Evolutionary conservation across 2,113 vertebrate genomes (phyloP).

Genomic region (Ctenodactylus gundi): DNA sequence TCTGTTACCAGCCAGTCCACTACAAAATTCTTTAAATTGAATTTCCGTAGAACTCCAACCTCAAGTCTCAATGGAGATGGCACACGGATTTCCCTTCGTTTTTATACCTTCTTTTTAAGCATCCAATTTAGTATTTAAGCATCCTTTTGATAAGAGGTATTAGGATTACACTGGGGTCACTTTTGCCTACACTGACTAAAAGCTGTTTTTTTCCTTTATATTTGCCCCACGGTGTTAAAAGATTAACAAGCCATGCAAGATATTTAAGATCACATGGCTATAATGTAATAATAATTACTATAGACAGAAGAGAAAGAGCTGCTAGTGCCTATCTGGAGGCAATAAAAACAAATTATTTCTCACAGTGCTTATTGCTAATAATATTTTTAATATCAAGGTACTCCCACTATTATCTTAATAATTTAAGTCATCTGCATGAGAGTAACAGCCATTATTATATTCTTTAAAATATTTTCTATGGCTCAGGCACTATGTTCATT

Average conservation of each 20-base stretch:
- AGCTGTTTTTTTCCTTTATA: background rate
- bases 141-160: slow-evolving; percentile 34
- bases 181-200: slow-evolving; percentile 55
- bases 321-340: slow-evolving; percentile 3
- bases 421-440: slow-evolving; percentile 31
- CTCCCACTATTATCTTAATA: background rate
- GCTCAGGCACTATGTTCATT: background rate
- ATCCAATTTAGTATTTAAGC: slow-evolving; percentile 49
- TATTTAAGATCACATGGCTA: slow-evolving; percentile 63
- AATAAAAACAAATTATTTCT: slow-evolving; percentile 58
- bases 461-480: background rate
- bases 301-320: background rate
- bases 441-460: background rate
- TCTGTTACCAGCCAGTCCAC: background rate
- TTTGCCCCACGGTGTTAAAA: slow-evolving; percentile 48
- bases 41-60: slow-evolving; percentile 15
- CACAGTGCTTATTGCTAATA: slow-evolving; percentile 31
- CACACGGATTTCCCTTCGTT: background rate
- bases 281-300: slow-evolving; percentile 37
- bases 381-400: slow-evolving; percentile 52
- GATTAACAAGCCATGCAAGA: slow-evolving; percentile 47
- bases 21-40: slow-evolving; percentile 1
- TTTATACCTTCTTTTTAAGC: slow-evolving; percentile 11
- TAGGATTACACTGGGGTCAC: slow-evolving; percentile 50
- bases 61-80: slow-evolving; percentile 12